Base-by-base conservation (phyloP, 2,888 invertebrate species). In the Tetheella fluctuosa region DNA sequence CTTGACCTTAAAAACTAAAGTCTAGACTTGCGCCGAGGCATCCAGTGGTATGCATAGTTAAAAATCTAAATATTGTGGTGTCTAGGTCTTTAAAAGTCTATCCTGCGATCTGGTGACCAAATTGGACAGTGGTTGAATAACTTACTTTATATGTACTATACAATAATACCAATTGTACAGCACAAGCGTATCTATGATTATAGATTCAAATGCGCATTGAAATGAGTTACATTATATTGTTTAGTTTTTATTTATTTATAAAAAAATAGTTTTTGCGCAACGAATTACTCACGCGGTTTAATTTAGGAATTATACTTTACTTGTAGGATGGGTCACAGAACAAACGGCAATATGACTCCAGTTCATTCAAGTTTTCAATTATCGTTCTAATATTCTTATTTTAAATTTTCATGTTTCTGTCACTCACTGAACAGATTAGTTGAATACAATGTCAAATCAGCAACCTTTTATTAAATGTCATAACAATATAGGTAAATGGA, bases 1-100 rank as follows among this genome's bases (percentile, higher is more conserved):
- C 82, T 72, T 78, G 70, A 60, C 88, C 88, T 90, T 90, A 89
- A 88, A 30, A 64, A 72, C 64, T 59, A 62, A 76, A 77, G 77
- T 76, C 81, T 84, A 86, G 84, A 81, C 80, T 79, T 73, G 67
- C 67, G 76, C 76, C 74, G 74, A 80, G 69, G 73, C 65, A 79
- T 77, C 74, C 73, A 74, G 80, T 79, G 64, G 76, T 76, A 80
- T 82, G 77, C 82, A 81, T 85, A 84, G 81, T 81, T 71, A 76
- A 79, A 69, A 69, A 64, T 65, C 73, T 74, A 67, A 65, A 77
- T 63, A 80, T 79, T 76, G 73, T 77, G 64, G 58, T 69, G 77
- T 77, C 80, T 83, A 80, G 79, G 70, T 65, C 80, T 81, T 84
- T 83, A 81, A 73, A 64, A 82, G 80, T 83, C 81, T 67, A 69